Evolutionary conservation across 35 echinoderm and acorn worm species (phyloP).

Genomic region (Heliocidaris erythrogramma): DNA sequence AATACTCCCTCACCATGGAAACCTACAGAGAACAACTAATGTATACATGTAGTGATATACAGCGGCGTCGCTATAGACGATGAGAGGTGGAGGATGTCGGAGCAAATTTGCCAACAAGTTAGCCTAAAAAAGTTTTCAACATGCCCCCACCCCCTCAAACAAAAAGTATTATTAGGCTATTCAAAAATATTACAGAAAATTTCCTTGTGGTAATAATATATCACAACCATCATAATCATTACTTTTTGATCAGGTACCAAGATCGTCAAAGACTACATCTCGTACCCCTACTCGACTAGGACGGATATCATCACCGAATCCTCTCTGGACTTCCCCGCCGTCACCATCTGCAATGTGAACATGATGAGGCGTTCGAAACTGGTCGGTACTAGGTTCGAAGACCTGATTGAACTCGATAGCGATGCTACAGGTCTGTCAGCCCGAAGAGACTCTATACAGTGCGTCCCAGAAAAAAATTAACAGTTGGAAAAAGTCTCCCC

Average conservation of each 20-base stretch:
- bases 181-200: background rate
- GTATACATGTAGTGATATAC: too few relatives aligned
- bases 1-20: too few relatives aligned
- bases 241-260: background rate
- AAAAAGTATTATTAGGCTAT: background rate
- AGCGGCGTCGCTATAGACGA: too few relatives aligned
- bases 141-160: too few relatives aligned
- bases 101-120: too few relatives aligned
- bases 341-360: slow-evolving; percentile 77
- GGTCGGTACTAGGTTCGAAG: slow-evolving; percentile 38
- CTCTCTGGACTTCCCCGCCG: slow-evolving; percentile 61
- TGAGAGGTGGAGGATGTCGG: too few relatives aligned
- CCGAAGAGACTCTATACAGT: slow-evolving; percentile 27
- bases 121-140: too few relatives aligned
- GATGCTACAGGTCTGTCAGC: background rate
- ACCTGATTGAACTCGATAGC: slow-evolving; percentile 49
- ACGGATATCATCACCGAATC: slow-evolving; percentile 59
- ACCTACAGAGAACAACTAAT: too few relatives aligned
- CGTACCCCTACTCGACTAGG: slow-evolving; percentile 71
- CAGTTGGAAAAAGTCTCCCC: too few relatives aligned
- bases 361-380: slow-evolving; percentile 65
- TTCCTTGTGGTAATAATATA: background rate
- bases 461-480: too few relatives aligned
- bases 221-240: background rate
- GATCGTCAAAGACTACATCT: slow-evolving; percentile 52